Percentiles rank a stretch among this genome's conserved stretches.
Evolutionary conservation across 1,140 invertebrate genomes (phyloP).

Genomic region (Macrotrachela quadricornifera): DNA sequence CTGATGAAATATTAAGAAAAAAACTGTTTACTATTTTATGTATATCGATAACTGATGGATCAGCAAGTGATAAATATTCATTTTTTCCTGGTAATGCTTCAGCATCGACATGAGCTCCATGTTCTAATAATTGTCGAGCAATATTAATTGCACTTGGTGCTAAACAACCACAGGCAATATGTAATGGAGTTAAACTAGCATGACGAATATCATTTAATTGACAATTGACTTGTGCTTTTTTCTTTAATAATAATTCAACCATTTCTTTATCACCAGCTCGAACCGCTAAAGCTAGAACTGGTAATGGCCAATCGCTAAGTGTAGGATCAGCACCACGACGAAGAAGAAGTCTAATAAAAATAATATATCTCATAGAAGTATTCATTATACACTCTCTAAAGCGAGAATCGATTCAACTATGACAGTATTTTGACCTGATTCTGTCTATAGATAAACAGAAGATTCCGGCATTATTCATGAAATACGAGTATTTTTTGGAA

Average conservation of each 20-base stretch:
- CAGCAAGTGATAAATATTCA: conserved; percentile 1
- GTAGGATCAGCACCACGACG: conserved; percentile 27
- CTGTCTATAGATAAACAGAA: too few relatives aligned
- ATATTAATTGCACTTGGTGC: conserved; percentile 26
- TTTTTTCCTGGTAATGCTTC: conserved; percentile 11
- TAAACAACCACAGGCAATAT: conserved; percentile 23
- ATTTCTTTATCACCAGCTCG: conserved; percentile 27
- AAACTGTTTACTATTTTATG: too few relatives aligned
- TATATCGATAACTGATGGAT: too few relatives aligned
- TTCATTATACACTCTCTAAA: too few relatives aligned
- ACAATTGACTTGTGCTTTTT: conserved; percentile 14
- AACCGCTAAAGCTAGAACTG: conserved; percentile 28
- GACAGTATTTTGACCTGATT: too few relatives aligned
- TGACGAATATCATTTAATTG: neutral
- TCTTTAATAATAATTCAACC: conserved; percentile 20
- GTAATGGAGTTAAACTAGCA: conserved; percentile 22
- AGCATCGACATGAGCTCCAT: conserved; percentile 24
- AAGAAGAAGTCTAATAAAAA: conserved; percentile 13
- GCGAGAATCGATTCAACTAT: too few relatives aligned
- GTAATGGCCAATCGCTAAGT: conserved; percentile 24
- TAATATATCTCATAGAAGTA: too few relatives aligned
- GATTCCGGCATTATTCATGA: too few relatives aligned
- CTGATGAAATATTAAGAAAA: too few relatives aligned
- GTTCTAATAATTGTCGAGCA: conserved; percentile 21
- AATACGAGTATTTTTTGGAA: too few relatives aligned